Evolutionary conservation across 2,113 vertebrate genomes (phyloP).

Genomic region (Lates calcarifer): DNA sequence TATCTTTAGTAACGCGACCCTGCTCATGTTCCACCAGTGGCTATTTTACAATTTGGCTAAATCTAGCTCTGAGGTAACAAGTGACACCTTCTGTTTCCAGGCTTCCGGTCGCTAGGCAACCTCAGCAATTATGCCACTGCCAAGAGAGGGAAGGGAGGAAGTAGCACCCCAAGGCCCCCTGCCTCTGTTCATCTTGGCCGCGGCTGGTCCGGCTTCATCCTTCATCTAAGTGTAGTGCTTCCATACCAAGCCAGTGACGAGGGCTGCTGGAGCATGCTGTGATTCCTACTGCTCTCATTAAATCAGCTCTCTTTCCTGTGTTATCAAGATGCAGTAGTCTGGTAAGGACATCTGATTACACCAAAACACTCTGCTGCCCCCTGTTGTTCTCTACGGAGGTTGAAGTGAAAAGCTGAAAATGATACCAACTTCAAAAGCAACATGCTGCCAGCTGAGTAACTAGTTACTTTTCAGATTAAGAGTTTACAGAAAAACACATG

Average conservation of each 20-base stretch:
- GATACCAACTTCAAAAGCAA: neutral
- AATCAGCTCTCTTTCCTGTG: slow-evolving; percentile 57
- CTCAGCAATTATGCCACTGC: slow-evolving; percentile 77
- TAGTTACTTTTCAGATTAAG: neutral
- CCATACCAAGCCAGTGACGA: slow-evolving; percentile 65
- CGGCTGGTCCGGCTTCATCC: slow-evolving; percentile 56
- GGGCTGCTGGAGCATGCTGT: slow-evolving; percentile 46
- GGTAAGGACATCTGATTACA: slow-evolving; percentile 3
- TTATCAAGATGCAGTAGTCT: slow-evolving; percentile 26
- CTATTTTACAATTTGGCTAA: slow-evolving; percentile 82
- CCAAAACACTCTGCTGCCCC: slow-evolving; percentile 79
- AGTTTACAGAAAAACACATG: neutral
- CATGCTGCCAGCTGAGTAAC: neutral
- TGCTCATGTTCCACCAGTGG: slow-evolving; percentile 64
- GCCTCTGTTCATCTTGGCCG: slow-evolving; percentile 70
- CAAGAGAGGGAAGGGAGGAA: slow-evolving; percentile 80
- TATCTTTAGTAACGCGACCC: slow-evolving; percentile 73
- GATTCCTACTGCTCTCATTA: slow-evolving; percentile 66
- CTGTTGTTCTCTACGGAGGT: slow-evolving; percentile 59
- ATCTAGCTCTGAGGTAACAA: slow-evolving; percentile 84
- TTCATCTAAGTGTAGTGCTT: slow-evolving; percentile 58
- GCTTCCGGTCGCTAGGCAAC: slow-evolving; percentile 85
- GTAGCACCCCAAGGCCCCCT: slow-evolving; percentile 70
- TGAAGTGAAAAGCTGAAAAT: neutral
- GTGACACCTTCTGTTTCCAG: slow-evolving; percentile 84